Base-by-base conservation (phyloP, 2,888 invertebrate genomes). In the Tiliacea citrago region DNA sequence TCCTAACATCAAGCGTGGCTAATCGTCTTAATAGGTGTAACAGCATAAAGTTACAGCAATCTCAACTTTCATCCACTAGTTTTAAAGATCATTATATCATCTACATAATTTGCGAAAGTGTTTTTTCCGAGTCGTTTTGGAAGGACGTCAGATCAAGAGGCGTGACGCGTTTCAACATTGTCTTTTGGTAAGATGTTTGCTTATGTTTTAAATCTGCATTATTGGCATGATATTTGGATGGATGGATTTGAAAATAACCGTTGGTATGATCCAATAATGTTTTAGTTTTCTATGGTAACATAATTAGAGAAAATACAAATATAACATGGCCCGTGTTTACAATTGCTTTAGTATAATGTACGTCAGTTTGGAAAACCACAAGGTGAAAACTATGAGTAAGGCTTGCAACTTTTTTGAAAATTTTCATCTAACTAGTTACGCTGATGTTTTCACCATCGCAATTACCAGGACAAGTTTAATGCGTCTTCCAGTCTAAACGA, bases 1-100 rank as follows among this genome's bases (percentile, higher is more conserved):
- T 92, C 87, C 88, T 86, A 90, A 90, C 89, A 89, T 79, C 91
- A 90, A 93, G 93, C 94, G 91, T 94, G 86, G 92, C 92, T 92
- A 94, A 94, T 93, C 92, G 85, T 88, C 88, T 89, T 94, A 94
- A 94, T 92, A 83, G 90, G 88, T 92, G 91, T 92, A 93, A 92
- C 93, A 87, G 82, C 75, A 82, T 58, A 77, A 53, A 76, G 83
- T 75, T 83, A 77, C n/a, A 49, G 66, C 42, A 92, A 85, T 83
- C 58, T 90, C 24, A 42, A 81, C 87, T 87, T 88, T 92, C 71
- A 60, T 5, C 0, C 24, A 12, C 45, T 78, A 29, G 77, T 18
- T 47, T 78, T 91, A 92, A 72, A 85, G 91, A 86, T 68, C 62
- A 88, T 82, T 83, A 83, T 91, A 66, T 76, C 73, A 80, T 79